Evolutionary conservation across 2,113 vertebrate species (phyloP), one percentile per base, ranked within the genome.

Genomic region (Chloropsis hardwickii): DNA sequence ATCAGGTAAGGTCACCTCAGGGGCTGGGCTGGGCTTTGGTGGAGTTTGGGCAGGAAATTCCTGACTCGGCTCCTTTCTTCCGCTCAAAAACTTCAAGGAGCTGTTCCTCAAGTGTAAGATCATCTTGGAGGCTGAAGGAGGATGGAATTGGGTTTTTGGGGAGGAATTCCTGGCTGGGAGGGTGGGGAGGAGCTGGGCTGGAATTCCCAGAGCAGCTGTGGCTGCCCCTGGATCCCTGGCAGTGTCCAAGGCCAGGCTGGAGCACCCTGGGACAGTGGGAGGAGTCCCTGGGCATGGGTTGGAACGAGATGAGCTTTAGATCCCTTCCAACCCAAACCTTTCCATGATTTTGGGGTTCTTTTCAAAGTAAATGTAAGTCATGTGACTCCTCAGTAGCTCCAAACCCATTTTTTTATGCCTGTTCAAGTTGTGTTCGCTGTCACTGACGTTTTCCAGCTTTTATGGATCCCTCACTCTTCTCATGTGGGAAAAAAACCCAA

Each of bases 1-100:
- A 97, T 99, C 97, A 99, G 99, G 99, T 99, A 97, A 97, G 97
- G 27, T 73, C 48, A 5, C 62, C 70, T 9, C 12, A 35, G 72
- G 73, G 87, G 62, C 39, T 39, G 56, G 85, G 74, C 40, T 22
- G 71, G 23, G 6, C 10, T 2, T 20, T 7, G 51, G 1, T 17
- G 53, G 4, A 29, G 13, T 39, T 53, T 14, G 25, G 64, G n/a
- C 45, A 24, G 13, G 7, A 0, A 12, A 11, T 40, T 2, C 14
- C 19, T 24, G 47, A 1, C 78, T 58, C 25, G 0, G 16, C 40
- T 54, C 2, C 0, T 35, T 12, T 6, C 39, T 27, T 8, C 20
- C 4, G 31, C 74, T 65, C 57, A 3, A 0, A 48, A 65, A 11
- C 25, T 0, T 8, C 5, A 1, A 35, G 62, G 24, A 33, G 2